Evolutionary conservation across 2,113 vertebrate species (phyloP), one percentile per base, ranked within the genome.

Genomic region (Spea multiplicata): DNA sequence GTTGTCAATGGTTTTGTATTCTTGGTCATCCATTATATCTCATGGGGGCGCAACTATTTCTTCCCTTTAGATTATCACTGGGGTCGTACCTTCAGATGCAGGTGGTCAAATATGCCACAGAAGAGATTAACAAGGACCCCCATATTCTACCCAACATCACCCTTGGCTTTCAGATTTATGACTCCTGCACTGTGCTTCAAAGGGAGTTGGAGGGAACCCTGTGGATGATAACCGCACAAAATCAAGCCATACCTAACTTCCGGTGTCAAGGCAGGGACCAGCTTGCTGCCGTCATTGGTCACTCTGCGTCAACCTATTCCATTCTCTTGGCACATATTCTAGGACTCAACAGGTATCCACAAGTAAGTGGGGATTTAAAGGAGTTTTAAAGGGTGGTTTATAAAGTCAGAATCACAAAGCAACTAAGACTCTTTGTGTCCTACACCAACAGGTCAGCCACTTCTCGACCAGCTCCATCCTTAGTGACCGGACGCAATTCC

Each of bases 391-490:
- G 50, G 10, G 50, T 52, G 50, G 9, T 52, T 52, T 52, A 52
- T 52, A 52, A 10, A 10, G 9, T 52, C 6, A 7, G 50, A 30
- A 30, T 30, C 30, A 30, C 30, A 5, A 14, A 61, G 57, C 14
- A 13, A 10, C 8, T 61, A n/a, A 14, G 5, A n/a, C 8, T 61
- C 57, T 61, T 14, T 61, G 16, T 30, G 5, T 30, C 5, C n/a
- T 66, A 4, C 4, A 4, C 14, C 16, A 55, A 7, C 8, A 93
- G 91, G 88, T 93, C 16, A 93, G 92, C 50, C 88, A 91, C 82
- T 90, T 87, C 76, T 87, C 92, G n/a, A 91, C 91, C 0, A 91
- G 91, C 53, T 73, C 88, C 2, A 89, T 90, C 61, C 82, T 93
- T 48, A 92, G 91, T 55, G 61, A 93, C 76, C 90, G 89, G 74